These are phyloP conservation scores for Sarcoramphus papa DNA, from an alignment of 2,797 vertebrate species.

Conservation along the genomic window DNA sequence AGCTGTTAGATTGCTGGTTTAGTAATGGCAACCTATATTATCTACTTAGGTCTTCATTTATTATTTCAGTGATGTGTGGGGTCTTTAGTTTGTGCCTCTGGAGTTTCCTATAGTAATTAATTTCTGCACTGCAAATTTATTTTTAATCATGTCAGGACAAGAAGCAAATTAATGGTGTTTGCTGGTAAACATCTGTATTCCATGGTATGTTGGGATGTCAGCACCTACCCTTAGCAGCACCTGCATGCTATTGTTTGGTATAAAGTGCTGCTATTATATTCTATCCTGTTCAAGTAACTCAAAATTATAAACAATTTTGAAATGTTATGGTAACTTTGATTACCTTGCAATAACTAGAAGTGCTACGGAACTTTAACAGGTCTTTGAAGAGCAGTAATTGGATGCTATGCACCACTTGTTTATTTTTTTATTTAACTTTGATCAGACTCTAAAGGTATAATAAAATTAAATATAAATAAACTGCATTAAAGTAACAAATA, in stretches of 20 bases:
- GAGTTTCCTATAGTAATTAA: background rate
- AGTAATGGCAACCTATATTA: background rate
- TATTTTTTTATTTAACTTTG: conserved; percentile 7
- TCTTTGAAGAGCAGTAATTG: conserved; percentile 22
- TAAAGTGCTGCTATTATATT: background rate
- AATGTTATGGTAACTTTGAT: conserved; percentile 4
- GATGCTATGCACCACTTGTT: background rate
- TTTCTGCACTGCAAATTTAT: background rate
- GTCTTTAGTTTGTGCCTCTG: background rate
- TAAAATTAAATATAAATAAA: conserved; percentile 11
- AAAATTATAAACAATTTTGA: background rate
- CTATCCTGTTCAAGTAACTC: background rate
- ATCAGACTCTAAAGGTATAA: background rate
- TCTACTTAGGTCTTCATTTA: background rate
- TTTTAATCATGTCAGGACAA: background rate
- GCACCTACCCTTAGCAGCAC: background rate
- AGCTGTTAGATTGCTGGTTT: background rate
- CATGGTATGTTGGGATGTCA: background rate
- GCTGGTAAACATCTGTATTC: background rate
- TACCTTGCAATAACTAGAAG: background rate
- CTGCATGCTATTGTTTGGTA: background rate
- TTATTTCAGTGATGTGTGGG: background rate
- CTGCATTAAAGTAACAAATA: background rate
- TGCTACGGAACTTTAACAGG: background rate
- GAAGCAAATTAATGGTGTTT: background rate